Conservation (phyloP, 2,797 vertebrate species). For the Mareca penelope region DNA sequence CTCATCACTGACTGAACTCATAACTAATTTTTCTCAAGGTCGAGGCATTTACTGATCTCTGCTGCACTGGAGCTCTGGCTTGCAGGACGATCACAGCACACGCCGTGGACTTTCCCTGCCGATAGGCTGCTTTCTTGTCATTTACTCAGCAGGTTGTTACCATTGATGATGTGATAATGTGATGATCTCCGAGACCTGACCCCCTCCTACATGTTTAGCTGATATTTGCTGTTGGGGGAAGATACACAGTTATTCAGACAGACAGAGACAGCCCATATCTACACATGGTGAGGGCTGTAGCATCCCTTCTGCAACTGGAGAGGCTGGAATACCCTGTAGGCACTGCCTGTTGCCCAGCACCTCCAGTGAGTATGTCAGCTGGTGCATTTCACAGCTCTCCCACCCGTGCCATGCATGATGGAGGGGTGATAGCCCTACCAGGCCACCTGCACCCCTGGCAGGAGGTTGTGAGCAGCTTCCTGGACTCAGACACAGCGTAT, state of each 20-base stretch:
- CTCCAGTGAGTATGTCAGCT: background rate
- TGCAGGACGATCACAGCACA: background rate
- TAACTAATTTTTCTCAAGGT: background rate
- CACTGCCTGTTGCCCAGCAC: background rate
- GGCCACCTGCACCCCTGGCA: rapidly evolving
- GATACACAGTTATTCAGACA: background rate
- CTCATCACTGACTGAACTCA: background rate
- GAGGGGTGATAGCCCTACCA: background rate
- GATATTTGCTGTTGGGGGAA: background rate
- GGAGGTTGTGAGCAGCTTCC: background rate
- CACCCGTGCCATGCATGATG: rapidly evolving
- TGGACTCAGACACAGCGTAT: background rate
- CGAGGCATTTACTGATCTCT: background rate
- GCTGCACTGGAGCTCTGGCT: background rate
- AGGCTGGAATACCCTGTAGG: background rate
- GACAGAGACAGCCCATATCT: background rate
- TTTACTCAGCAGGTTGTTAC: background rate
- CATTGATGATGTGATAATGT: background rate
- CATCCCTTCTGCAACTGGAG: background rate
- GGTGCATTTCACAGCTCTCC: background rate
- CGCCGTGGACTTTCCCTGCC: background rate
- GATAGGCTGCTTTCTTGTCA: background rate
- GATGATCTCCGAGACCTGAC: background rate
- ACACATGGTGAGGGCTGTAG: rapidly evolving
- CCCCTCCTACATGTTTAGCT: background rate